Conservation (phyloP, 1,140 invertebrate species). For the Adoxophyes honmai region DNA sequence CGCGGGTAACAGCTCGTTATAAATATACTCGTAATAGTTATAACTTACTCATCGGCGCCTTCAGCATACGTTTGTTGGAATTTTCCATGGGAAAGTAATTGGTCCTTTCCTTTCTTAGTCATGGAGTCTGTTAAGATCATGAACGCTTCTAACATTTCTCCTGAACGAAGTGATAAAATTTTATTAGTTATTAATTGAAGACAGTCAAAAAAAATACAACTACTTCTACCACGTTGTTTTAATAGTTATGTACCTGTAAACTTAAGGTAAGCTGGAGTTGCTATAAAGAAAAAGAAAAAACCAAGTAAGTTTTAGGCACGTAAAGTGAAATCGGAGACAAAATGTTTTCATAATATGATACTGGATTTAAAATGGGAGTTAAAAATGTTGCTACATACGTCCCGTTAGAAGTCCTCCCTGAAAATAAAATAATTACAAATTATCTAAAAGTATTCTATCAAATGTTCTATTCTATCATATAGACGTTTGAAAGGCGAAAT, state of each 20-base stretch:
- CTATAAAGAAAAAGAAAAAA: slow-evolving; percentile 32
- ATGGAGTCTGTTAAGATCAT: slow-evolving; percentile 48
- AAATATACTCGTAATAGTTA: not conserved
- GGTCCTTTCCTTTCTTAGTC: slow-evolving; percentile 38
- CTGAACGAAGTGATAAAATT: slow-evolving; percentile 21
- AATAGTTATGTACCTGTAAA: slow-evolving; percentile 32
- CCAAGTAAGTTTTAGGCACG: not conserved
- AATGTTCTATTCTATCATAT: too few species aligned
- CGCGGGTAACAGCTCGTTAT: too few species aligned
- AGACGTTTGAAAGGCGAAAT: too few species aligned
- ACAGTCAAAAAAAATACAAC: not conserved
- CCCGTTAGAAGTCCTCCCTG: slow-evolving; percentile 44
- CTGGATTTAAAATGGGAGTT: not conserved
- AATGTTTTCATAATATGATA: too few species aligned
- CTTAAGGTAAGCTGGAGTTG: slow-evolving; percentile 43
- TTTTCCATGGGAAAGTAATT: slow-evolving; percentile 46
- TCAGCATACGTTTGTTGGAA: slow-evolving; percentile 44
- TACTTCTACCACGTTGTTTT: too few species aligned
- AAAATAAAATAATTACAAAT: slow-evolving; percentile 24
- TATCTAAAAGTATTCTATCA: not conserved
- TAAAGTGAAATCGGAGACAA: too few species aligned
- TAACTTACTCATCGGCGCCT: slow-evolving; percentile 45
- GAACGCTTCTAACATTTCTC: slow-evolving; percentile 55
- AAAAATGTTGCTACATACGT: slow-evolving; percentile 35
- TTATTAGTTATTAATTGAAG: too few species aligned